phyloP scores from a whole-genome alignment of 2,888 invertebrate genomes.

The Andrena chrysosceles region DNA sequence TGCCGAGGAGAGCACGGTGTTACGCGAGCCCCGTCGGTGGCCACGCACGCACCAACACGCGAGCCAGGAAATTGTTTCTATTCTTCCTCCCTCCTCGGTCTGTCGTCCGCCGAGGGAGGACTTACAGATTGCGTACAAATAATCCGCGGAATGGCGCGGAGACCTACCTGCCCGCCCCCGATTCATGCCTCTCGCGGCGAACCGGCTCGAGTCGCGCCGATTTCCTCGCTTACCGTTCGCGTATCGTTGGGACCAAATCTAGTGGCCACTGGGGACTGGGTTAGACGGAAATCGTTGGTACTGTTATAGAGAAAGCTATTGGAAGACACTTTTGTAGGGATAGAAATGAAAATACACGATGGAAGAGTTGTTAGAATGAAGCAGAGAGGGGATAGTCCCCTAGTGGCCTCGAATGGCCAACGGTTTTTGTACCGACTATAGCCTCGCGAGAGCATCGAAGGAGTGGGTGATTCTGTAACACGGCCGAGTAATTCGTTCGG shows the following conservation, averaged over 20 bases:
- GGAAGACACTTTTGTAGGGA: no score
- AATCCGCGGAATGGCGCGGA: conserved; percentile 53
- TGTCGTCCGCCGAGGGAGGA: conserved; percentile 34
- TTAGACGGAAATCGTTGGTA: no score
- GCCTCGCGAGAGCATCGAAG: no score
- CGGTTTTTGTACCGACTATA: background rate
- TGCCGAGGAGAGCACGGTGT: conserved; percentile 36
- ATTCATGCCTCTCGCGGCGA: conserved; percentile 36
- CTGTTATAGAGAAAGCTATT: no score
- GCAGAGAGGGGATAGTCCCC: no score
- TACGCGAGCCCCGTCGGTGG: conserved; percentile 33
- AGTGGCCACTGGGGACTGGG: background rate
- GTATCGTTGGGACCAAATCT: background rate
- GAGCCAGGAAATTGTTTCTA: conserved; percentile 67
- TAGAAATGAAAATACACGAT: no score
- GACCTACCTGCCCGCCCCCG: conserved; percentile 50
- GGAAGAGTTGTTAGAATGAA: no score
- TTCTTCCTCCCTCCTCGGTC: conserved; percentile 35
- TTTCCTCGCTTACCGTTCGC: background rate
- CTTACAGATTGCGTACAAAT: conserved; percentile 72
- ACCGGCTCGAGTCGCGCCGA: conserved; percentile 6
- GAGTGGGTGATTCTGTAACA: conserved; percentile 18
- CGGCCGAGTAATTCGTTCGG: conserved; percentile 48
- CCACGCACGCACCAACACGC: conserved; percentile 54
- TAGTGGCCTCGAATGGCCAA: background rate